A percentile compares a stretch with the other conserved stretches of the same genome.
Conservation (phyloP, 1,140 invertebrate genomes). For the Drosophila setifemur region DNA sequence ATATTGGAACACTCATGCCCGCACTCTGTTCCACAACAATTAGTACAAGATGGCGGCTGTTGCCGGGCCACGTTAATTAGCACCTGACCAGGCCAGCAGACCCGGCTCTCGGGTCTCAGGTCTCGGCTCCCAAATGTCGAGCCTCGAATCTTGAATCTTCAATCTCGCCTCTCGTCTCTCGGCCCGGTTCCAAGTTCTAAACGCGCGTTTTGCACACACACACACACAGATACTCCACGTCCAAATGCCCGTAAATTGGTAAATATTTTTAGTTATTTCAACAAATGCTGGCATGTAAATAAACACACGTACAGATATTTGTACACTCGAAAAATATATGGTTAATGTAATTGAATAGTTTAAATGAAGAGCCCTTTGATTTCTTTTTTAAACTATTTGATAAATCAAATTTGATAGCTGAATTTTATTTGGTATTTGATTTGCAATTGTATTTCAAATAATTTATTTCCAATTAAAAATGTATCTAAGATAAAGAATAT, state of each 20-base stretch:
- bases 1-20: constrained; percentile 68
- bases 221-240: constrained; percentile 1
- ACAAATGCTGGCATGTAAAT: constrained; percentile 65
- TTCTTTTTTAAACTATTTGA: not conserved
- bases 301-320: constrained; percentile 29
- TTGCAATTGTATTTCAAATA: no score
- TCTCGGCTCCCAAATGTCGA: constrained; percentile 2
- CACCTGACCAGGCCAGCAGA: constrained; percentile 58
- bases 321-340: constrained; percentile 3
- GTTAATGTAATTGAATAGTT: not conserved
- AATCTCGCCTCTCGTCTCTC: constrained; percentile 4
- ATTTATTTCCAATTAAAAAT: no score
- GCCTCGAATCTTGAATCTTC: not conserved
- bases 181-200: constrained; percentile 64
- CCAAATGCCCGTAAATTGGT: constrained; percentile 44
- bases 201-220: constrained; percentile 58
- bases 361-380: not conserved
- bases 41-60: constrained; percentile 80
- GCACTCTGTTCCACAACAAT: constrained; percentile 77
- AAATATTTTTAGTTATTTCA: constrained; percentile 76
- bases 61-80: constrained; percentile 75
- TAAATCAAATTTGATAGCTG: no score
- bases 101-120: constrained; percentile 19
- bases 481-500: no score
- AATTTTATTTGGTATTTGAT: no score